Conservation (phyloP, 2,797 vertebrate genomes). For the Diceros bicornis region DNA sequence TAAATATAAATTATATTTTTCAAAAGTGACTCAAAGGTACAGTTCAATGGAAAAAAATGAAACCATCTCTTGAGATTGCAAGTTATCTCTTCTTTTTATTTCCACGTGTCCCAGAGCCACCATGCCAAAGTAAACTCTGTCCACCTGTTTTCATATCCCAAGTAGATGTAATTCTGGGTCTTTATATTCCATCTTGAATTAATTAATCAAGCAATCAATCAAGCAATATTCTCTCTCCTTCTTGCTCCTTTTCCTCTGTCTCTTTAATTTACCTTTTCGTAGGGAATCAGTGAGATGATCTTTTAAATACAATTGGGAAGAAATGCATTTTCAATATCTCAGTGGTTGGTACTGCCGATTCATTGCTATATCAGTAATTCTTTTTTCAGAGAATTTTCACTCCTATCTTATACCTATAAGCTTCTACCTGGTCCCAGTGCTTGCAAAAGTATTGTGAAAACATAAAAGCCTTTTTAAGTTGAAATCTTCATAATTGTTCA, state of each 20-base stretch:
- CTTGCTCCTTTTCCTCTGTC: background rate
- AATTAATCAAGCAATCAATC: background rate
- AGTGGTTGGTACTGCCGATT: background rate
- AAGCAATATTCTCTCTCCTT: background rate
- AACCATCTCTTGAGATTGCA: slow-evolving; percentile 4
- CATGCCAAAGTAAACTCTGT: background rate
- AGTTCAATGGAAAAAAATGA: background rate
- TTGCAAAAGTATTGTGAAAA: slow-evolving; percentile 35
- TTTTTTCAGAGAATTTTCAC: slow-evolving; percentile 51
- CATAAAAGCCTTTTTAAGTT: slow-evolving; percentile 6
- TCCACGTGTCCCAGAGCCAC: background rate
- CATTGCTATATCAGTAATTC: background rate
- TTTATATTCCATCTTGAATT: background rate
- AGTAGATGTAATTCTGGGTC: background rate
- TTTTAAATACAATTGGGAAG: background rate
- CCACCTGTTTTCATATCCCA: background rate
- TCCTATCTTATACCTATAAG: background rate
- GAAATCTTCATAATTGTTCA: slow-evolving; percentile 15
- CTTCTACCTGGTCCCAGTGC: background rate
- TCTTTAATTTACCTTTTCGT: slow-evolving; percentile 1
- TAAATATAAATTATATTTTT: slow-evolving; percentile 41
- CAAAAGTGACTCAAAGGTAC: slow-evolving; percentile 16
- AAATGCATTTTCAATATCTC: slow-evolving; percentile 2
- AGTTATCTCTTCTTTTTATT: slow-evolving; percentile 17
- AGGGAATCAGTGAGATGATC: background rate